Base-by-base conservation (phyloP, 1,140 invertebrate genomes). In the Ceratina calcarata region DNA sequence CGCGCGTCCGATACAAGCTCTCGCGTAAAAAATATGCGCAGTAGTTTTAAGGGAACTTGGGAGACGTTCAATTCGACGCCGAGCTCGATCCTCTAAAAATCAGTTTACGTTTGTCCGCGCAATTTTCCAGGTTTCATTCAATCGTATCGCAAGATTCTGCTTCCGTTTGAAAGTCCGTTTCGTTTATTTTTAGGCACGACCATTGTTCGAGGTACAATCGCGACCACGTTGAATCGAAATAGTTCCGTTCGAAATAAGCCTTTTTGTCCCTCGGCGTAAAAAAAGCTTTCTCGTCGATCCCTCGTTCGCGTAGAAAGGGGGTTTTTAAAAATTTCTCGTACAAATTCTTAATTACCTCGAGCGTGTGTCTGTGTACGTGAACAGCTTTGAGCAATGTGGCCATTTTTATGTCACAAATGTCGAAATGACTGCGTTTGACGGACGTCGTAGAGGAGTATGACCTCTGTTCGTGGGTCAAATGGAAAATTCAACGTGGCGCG, bases 151-250 rank as follows among this genome's bases (percentile, higher is more conserved):
- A 2, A 27, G 18, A 13, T 45, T n/a, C 16, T 10, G n/a, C 22
- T 8, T 16, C 45, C 22, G 15, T 53, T 68, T 60, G 18, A 20
- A 20, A 20, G 8, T 22, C 10, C 20, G 57, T 45, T 45, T 73
- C 66, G 22, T 68, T 61, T 45, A 45, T 45, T 24, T 51, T 81
- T 81, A 81, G 80, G 80, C 80, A 81, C 80, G 75, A 81, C 80
- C 80, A 45, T 81, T 60, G 64, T 67, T 74, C 37, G 51, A 74
- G 78, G 78, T 73, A 73, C 61, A 66, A 74, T 71, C 65, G 67
- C 75, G 55, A 67, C 75, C 80, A 71, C 75, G 66, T 78, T 71
- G 80, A 78, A 81, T 71, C 22, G 62, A n/a, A 10, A 67, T 49
- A 27, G 7, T 22, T 2, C 55, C 27, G 16, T 22, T n/a, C 16